Base-by-base conservation (phyloP, 2,113 vertebrate genomes). In the Paratilapia polleni region DNA sequence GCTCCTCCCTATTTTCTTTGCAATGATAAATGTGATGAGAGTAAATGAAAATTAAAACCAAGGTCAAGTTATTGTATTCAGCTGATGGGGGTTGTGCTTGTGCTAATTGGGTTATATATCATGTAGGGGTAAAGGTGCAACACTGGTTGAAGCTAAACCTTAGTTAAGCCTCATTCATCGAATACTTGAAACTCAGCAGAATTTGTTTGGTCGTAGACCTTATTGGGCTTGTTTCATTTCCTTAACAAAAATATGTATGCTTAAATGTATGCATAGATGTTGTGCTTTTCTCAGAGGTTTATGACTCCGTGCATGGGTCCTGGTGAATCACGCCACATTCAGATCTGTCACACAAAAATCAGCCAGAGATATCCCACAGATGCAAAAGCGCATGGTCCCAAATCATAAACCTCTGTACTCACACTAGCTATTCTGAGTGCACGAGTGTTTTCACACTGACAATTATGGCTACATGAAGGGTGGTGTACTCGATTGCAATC, bases 51-150 rank as follows among this genome's bases (percentile, higher is more conserved):
- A 85, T 83, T 43, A 63, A 56, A 85, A 59, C 49, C 77, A 85
- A 81, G 80, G 76, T 92, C 49, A 82, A 22, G 63, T 85, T 77
- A 63, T 86, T 88, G 85, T 81, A 62, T 83, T 78, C 52, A 77
- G 75, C 28, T 63, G 22, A 77, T 81, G 60, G 76, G 34, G 34
- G 64, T 77, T 77, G 68, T 80, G 73, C 78, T 82, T 58, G 49
- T 43, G 36, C 28, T 86, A 85, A 90, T 75, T 82, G 80, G 57
- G 17, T 84, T 24, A 58, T 87, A 66, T 81, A 43, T 91, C 77
- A 41, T 38, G 10, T 47, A 13, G 17, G 11, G 38, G 62, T 61
- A 41, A 62, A 84, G 58, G 70, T 76, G 28, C 47, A 58, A 10
- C 20, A 17, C 34, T 58, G 34, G 59, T 78, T 64, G 11, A 26